Base-by-base conservation (phyloP, 2,113 vertebrate genomes). In the Natator depressus region DNA sequence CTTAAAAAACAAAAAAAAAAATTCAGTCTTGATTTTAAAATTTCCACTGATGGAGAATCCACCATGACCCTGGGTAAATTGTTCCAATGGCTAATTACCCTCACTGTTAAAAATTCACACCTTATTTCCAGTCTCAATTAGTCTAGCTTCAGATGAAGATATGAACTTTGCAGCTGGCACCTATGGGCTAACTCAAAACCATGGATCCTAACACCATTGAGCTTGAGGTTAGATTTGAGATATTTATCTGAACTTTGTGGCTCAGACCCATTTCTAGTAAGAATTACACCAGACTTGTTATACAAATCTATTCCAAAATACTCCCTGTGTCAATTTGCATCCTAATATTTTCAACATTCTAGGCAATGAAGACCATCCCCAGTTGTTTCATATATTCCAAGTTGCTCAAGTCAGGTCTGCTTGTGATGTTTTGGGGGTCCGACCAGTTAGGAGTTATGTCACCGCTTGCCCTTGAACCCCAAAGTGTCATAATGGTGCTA, bases 271-370 rank as follows among this genome's bases (percentile, higher is more conserved):
- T 50, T 88, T 89, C 76, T 93, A 31, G 10, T 47, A 8, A 76
- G 35, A 38, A 31, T 78, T 81, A 82, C 27, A 27, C 53, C 79
- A 85, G 55, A 81, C 89, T 88, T 88, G 92, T 96, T 93, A 93
- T 65, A 75, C 1, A 5, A 12, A 69, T 8, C 7, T 42, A 6
- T 46, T 93, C 19, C 27, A 49, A 92, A 90, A 79, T 47, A 82
- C 57, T 46, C n/a, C 76, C 9, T 62, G 72, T 72, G 38, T 75
- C 87, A 87, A 31, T 89, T 57, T 94, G 6, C 57, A 85, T 5
- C 8, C 20, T 95, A 88, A 93, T 94, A 46, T 59, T 29, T 80
- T 94, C 93, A 91, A 91, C 59, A 89, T 80, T 54, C 92, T 90
- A 47, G n/a, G 91, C 65, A 81, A 89, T 8, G 11, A 91, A 90